A percentile compares a stretch with the other conserved stretches of the same genome.
Evolutionary conservation across 2,113 vertebrate species (phyloP).

Genomic region (Phaethornis superciliosus): DNA sequence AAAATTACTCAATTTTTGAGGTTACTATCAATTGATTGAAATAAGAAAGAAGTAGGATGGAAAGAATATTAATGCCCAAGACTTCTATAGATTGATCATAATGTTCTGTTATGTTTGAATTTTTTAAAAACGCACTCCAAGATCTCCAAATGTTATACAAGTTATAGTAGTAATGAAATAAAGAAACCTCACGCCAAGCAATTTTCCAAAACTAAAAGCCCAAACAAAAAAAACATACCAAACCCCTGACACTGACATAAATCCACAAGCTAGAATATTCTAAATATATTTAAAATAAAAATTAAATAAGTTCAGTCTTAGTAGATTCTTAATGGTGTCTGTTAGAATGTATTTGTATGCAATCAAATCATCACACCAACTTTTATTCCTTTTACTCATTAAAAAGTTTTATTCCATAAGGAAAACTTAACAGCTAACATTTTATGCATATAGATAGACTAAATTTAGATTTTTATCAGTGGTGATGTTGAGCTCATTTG

Average conservation of each 20-base stretch:
- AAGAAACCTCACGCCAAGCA: too few species aligned
- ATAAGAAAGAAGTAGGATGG: neutral
- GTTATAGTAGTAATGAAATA: neutral
- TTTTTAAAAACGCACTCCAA: fast-evolving
- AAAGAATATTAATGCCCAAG: neutral
- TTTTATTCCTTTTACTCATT: neutral
- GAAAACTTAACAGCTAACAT: neutral
- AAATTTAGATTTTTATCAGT: neutral
- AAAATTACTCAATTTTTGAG: neutral
- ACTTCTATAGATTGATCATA: neutral
- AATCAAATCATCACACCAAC: neutral
- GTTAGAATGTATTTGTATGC: neutral
- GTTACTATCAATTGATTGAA: neutral
- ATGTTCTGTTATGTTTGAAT: neutral
- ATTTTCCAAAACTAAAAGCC: neutral
- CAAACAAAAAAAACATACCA: neutral
- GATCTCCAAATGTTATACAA: neutral
- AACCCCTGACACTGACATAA: neutral
- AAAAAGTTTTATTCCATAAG: neutral
- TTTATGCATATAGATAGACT: neutral
- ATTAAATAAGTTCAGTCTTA: neutral
- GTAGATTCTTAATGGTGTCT: neutral
- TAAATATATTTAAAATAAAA: neutral
- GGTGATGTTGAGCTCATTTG: neutral
- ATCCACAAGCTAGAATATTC: neutral